Base-by-base conservation (phyloP, 2,113 vertebrate genomes). In the Acanthochromis polyacanthus region DNA sequence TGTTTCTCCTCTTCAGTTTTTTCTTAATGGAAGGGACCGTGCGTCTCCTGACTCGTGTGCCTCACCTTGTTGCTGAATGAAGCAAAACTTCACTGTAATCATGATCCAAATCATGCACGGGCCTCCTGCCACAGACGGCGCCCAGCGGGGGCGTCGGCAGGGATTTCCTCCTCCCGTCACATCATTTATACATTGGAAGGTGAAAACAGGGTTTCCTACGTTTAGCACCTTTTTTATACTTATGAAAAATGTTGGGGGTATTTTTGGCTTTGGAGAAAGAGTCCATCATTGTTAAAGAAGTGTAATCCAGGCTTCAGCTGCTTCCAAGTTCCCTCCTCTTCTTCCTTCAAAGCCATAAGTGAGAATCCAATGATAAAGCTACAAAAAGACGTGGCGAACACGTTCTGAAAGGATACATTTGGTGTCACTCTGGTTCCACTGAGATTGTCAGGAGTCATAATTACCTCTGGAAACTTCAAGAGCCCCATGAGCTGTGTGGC, bases 11-110 rank as follows among this genome's bases (percentile, higher is more conserved):
- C 0, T n/a, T n/a, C 12, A n/a, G 46, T 50, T 50, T 43, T 0
- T 68, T 66, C 69, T 19, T 12, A 61, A 62, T 12, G 50, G 36
- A 62, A 66, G 81, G 28, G 65, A 69, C 65, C 5, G 5, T 19
- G 8, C 4, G 22, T 85, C 30, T 71, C 81, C 78, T 71, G 59
- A 87, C 56, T 69, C 22, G 61, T 83, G 87, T 89, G 88, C 88
- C 92, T 88, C 89, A 67, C 73, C 68, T 63, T 68, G 38, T 78
- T 60, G 73, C 76, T 81, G 36, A 85, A 65, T 22, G 52, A 75
- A 86, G 77, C 72, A 59, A 78, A 82, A 57, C 23, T 25, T 72
- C 75, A 75, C 61, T 71, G 56, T 64, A 28, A 72, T 72, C 76
- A 48, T 58, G 16, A 70, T 65, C 16, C 15, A 58, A 64, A 22